Evolutionary conservation across 2,797 vertebrate genomes (phyloP).

Genomic region (Siniperca undulata): DNA sequence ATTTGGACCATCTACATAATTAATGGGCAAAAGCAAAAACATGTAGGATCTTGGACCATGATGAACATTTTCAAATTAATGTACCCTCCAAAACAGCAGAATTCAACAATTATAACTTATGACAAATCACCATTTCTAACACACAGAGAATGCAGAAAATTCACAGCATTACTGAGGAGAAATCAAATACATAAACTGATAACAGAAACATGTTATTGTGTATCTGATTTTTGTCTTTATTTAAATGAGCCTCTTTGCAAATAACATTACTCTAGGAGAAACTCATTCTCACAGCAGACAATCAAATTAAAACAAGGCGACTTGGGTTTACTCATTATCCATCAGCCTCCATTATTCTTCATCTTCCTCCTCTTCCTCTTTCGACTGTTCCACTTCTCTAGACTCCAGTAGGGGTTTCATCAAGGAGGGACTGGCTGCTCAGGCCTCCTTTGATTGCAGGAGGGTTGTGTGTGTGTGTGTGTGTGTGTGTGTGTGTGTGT

Average conservation of each 20-base stretch:
- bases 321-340: conserved; percentile 63
- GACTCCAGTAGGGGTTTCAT: conserved; percentile 42
- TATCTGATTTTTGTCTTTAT: conserved; percentile 64
- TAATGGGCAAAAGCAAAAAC: conserved; percentile 17
- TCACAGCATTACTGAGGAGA: conserved; percentile 63
- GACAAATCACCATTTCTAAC: conserved; percentile 53
- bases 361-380: conserved; percentile 10
- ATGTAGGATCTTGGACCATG: conserved; percentile 20
- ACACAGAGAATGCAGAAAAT: conserved; percentile 60
- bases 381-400: conserved; percentile 34
- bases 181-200: conserved; percentile 62
- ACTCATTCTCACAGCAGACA: conserved; percentile 65
- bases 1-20: conserved; percentile 18
- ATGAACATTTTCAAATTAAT: conserved; percentile 32
- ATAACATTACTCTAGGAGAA: conserved; percentile 51
- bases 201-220: conserved; percentile 55
- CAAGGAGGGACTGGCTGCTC: conserved; percentile 33
- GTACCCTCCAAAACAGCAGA: conserved; percentile 41
- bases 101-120: conserved; percentile 57
- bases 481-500: not conserved
- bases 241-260: conserved; percentile 64
- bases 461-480: conserved; percentile 28
- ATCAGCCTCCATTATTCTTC: conserved; percentile 19
- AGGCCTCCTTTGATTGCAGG: conserved; percentile 47
- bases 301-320: conserved; percentile 78